Evolutionary conservation across 2,888 invertebrate genomes (phyloP), one percentile per base, ranked within the genome.

Genomic region (Hydraecia micacea): DNA sequence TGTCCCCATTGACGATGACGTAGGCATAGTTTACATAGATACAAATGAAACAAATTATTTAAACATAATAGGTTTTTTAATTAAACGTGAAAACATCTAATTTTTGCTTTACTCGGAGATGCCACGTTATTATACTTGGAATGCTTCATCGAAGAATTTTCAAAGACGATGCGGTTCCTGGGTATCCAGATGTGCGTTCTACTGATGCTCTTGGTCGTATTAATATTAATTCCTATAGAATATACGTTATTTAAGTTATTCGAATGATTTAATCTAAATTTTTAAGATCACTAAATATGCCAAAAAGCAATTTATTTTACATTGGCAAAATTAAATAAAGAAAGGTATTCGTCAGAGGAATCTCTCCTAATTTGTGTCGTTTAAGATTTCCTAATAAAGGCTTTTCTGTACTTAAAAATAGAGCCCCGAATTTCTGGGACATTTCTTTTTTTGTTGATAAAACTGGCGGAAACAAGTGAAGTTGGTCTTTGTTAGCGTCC

Each of bases 381-480:
- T 78, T 70, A 74, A 71, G 63, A 79, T 75, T 73, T 74, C 46
- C 36, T 77, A 86, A 75, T 80, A 78, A 75, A 81, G 68, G 60
- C 68, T 83, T 83, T 80, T 78, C 71, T 79, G 75, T 75, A 36
- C 71, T 46, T 81, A 70, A 71, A 60, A 78, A 79, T 60, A 65
- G 25, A 74, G 73, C 76, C 76, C 65, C 65, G 28, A 73, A 69
- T 83, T 81, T 74, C 63, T 62, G 66, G 18, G 7, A 73, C 52
- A 74, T 83, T 80, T 84, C 63, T 79, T 87, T 84, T 78, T 82
- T 88, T 75, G 66, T 83, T 80, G 78, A 86, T 81, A 83, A 83
- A 86, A 83, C 73, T 77, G 71, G 42, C 65, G 77, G 80, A 86
- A 83, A 82, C 52, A 74, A 77, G 73, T 77, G 68, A 81, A 80